phyloP scores from a whole-genome alignment of 2,113 vertebrate genomes.

The Garra rufa region DNA sequence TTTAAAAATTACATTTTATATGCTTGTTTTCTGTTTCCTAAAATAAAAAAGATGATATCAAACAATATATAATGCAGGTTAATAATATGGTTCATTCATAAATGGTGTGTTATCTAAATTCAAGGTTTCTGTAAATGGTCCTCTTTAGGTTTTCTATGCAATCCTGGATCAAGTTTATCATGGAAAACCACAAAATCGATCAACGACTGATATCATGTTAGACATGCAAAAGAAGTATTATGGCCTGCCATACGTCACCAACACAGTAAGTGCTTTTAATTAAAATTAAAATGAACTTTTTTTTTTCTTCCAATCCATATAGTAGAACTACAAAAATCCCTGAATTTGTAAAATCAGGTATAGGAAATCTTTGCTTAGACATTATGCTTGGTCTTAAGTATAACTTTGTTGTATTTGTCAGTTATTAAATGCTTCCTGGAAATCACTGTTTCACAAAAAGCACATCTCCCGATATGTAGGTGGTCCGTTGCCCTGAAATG shows the following conservation, averaged over 20 bases:
- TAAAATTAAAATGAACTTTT: neutral
- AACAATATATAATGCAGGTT: neutral
- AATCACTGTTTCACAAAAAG: neutral
- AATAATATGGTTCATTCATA: neutral
- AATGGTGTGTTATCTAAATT: neutral
- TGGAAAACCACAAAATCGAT: constrained; percentile 81
- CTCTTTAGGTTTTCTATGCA: constrained; percentile 90
- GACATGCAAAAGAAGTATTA: constrained; percentile 92
- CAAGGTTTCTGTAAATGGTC: neutral
- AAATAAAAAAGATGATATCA: no score
- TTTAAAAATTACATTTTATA: neutral
- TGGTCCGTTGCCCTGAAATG: constrained; percentile 42
- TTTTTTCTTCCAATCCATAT: neutral
- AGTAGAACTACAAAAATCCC: neutral
- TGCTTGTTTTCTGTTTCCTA: neutral
- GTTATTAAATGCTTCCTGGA: neutral
- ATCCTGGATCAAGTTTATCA: constrained; percentile 96
- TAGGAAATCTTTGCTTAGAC: neutral
- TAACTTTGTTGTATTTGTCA: neutral
- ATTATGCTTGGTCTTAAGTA: neutral
- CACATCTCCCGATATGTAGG: constrained; percentile 29
- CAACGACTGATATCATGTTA: constrained; percentile 91
- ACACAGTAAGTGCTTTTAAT: constrained; percentile 78
- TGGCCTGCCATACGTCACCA: constrained; percentile 86
- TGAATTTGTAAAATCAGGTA: neutral